Base-by-base conservation (phyloP, 2,888 invertebrate species). In the Idaea biselata region DNA sequence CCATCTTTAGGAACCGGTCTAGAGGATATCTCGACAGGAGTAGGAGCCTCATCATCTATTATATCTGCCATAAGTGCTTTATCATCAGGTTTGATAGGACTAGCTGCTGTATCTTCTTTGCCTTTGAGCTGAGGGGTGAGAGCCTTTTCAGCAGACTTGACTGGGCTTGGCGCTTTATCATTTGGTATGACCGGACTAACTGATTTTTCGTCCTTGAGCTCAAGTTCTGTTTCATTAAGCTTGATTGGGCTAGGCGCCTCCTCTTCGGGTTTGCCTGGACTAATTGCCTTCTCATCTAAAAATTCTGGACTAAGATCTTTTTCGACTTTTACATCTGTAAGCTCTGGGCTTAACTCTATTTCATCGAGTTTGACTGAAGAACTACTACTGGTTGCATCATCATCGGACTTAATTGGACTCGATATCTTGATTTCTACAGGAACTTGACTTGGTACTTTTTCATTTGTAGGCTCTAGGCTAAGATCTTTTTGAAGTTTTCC, bases 81-180 rank as follows among this genome's bases (percentile, higher is more conserved):
- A 1, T 61, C 61, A 25, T 16, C 54, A 58, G 16, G 56, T 18
- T 57, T 63, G 0, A 59, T 60, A 14, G 65, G 61, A n/a, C 63
- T 69, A 0, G 68, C 64, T 5, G 53, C 66, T n/a, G n/a, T n/a
- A n/a, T n/a, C n/a, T n/a, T 68, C 69, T 0, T 63, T 71, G 7
- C 55, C 59, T 0, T 58, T 18, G 17, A 70, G 63, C 0, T 61
- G 62, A 6, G 63, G 65, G 18, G 67, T 74, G 0, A 62, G 59
- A 6, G 61, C 31, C n/a, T 69, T 69, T 0, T 70, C 64, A 1
- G 69, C 65, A 0, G 61, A 55, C 31, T 54, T 63, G 16, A 64
- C 18, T 6, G 58, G 31, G n/a, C 63, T 68, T n/a, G 58, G 57
- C n/a, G n/a, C 25, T n/a, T 61, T 66, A 8, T 62, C 53, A 6